Evolutionary conservation across 2,113 vertebrate species (phyloP).

Genomic region (Heterochromis multidens): DNA sequence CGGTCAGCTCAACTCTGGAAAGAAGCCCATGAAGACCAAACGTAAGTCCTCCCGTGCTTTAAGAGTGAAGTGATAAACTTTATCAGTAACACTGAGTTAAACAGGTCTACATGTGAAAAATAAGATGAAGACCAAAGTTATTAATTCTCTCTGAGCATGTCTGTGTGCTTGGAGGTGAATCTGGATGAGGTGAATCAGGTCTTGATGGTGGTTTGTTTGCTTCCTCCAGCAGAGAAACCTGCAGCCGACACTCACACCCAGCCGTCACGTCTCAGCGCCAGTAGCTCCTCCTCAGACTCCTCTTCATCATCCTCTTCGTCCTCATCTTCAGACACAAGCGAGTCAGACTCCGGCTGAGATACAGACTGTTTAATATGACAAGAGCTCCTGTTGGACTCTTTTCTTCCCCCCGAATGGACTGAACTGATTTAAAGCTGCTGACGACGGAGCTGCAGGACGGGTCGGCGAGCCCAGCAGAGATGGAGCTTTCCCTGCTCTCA

Average conservation of each 20-base stretch:
- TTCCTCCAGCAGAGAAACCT: slow-evolving; percentile 81
- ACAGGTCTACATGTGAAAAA: accelerated
- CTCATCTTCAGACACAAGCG: slow-evolving; percentile 90
- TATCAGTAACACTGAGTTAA: accelerated
- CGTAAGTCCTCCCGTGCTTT: slow-evolving; percentile 62
- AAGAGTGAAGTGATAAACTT: not conserved
- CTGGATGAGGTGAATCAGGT: not conserved
- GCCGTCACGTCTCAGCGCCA: slow-evolving; percentile 88
- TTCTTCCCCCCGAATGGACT: slow-evolving; percentile 27
- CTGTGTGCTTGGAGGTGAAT: no score
- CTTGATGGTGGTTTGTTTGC: not conserved
- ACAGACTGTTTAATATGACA: not conserved
- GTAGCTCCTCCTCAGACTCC: slow-evolving; percentile 87
- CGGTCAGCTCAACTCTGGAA: slow-evolving; percentile 89
- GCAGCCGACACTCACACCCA: slow-evolving; percentile 76
- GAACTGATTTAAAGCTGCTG: slow-evolving; percentile 34
- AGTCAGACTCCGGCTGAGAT: slow-evolving; percentile 86
- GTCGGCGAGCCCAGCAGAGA: not conserved
- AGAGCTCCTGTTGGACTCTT: not conserved
- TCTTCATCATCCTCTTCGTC: slow-evolving; percentile 85
- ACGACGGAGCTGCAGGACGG: slow-evolving; percentile 22
- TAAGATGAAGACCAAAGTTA: not conserved
- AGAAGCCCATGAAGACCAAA: slow-evolving; percentile 88
- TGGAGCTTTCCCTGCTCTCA: slow-evolving; percentile 14
- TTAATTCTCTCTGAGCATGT: no score